A percentile compares a stretch with the other conserved stretches of the same genome.
phyloP scores from a whole-genome alignment of 1,140 invertebrate species.

The Sitodiplosis mosellana region DNA sequence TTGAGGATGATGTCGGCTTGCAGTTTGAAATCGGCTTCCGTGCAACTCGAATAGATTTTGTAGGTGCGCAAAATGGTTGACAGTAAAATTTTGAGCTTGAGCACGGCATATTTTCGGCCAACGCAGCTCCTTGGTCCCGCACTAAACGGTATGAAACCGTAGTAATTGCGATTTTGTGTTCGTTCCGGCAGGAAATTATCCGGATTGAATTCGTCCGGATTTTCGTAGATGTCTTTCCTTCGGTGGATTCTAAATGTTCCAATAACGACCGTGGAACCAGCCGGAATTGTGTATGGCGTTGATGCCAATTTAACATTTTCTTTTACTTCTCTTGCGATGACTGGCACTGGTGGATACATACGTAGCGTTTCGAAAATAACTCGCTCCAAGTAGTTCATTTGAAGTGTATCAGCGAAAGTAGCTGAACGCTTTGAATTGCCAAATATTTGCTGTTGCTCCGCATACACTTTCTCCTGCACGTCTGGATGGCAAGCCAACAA shows the following conservation, averaged over 20 bases:
- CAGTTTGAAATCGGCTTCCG: constrained; percentile 24
- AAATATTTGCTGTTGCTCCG: constrained; percentile 62
- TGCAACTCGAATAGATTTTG: constrained; percentile 25
- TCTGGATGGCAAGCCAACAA: constrained; percentile 56
- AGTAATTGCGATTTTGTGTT: constrained; percentile 59
- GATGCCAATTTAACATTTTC: constrained; percentile 43
- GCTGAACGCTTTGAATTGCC: constrained; percentile 49
- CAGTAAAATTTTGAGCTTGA: constrained; percentile 46
- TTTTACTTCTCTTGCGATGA: constrained; percentile 50
- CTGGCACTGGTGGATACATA: constrained; percentile 62
- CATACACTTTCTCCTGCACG: constrained; percentile 50
- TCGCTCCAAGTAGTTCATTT: constrained; percentile 69
- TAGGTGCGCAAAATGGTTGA: constrained; percentile 42
- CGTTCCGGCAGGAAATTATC: constrained; percentile 81
- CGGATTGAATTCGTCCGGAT: constrained; percentile 73
- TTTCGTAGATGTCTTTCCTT: constrained; percentile 53
- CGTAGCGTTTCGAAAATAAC: constrained; percentile 57
- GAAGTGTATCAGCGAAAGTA: constrained; percentile 57
- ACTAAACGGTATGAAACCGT: constrained; percentile 76
- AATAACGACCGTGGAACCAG: constrained; percentile 46
- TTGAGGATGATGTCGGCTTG: constrained; percentile 32
- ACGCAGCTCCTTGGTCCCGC: constrained; percentile 72
- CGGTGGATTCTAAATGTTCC: constrained; percentile 55
- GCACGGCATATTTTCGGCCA: constrained; percentile 48
- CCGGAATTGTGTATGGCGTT: constrained; percentile 24